Base-by-base conservation (phyloP, 2,113 vertebrate genomes). In the Psettodes erumei region DNA sequence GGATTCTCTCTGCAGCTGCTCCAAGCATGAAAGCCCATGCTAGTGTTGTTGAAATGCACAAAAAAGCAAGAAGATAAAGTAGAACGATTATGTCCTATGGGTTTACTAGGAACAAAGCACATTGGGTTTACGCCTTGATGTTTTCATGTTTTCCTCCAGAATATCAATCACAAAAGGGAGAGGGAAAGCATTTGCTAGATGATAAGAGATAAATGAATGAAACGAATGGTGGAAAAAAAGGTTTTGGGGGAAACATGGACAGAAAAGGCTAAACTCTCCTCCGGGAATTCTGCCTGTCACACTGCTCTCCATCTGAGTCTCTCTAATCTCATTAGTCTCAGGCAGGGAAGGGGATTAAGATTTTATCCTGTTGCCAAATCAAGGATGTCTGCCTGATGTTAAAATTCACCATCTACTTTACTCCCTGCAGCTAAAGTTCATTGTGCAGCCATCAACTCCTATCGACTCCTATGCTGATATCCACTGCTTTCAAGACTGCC, bases 301-400 rank as follows among this genome's bases (percentile, higher is more conserved):
- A 35, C 63, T 25, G 35, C 16, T 3, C 63, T 73, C 61, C 53
- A 67, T 66, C 70, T 71, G 16, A 21, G 25, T 10, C 28, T n/a
- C 53, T 61, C 56, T 84, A 69, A 76, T 73, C 71, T 38, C 15
- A 76, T 84, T 76, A 72, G 63, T 76, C 40, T 70, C 77, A 50
- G 53, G 37, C 70, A 54, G 47, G 38, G 33, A 63, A 27, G 35
- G 32, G 70, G 62, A 82, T 79, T 87, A 64, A 77, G 71, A 76
- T 71, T 76, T 51, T 75, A 73, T 87, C 59, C 78, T 51, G 15
- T 74, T 65, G 53, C 59, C 23, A 6, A 76, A 76, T 65, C 47
- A 56, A 40, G 25, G 38, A 63, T 60, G 47, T 71, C 63, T 61
- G 64, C 18, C 32, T 48, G 59, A 81, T 74, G 78, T 65, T 66